phyloP scores from a whole-genome alignment of 2,113 vertebrate species.

The Bos indicus region DNA sequence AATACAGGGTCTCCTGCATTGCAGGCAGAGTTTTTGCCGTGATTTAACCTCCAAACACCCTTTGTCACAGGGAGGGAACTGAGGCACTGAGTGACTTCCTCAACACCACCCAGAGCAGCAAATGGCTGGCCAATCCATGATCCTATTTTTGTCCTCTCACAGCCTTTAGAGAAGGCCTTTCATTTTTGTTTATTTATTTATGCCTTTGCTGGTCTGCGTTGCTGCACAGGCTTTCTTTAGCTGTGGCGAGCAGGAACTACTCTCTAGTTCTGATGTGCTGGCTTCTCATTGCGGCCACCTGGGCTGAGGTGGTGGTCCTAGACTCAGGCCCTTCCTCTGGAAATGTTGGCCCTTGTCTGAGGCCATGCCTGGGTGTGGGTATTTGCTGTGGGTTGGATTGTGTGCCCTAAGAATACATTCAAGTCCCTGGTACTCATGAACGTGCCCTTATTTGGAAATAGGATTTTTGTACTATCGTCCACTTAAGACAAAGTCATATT shows the following conservation, averaged over 20 bases:
- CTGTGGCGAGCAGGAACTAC: neutral
- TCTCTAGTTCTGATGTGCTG: neutral
- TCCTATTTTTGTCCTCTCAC: neutral
- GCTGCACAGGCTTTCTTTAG: neutral
- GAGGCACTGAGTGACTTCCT: neutral
- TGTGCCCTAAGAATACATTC: neutral
- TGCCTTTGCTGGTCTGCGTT: neutral
- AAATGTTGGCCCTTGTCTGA: neutral
- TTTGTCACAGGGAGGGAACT: neutral
- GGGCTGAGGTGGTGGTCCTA: neutral
- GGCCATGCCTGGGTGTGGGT: neutral
- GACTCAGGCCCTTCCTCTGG: neutral
- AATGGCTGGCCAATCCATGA: neutral
- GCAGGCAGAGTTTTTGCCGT: neutral
- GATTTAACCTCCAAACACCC: neutral
- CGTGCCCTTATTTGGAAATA: neutral
- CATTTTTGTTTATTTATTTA: neutral
- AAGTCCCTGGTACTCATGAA: neutral
- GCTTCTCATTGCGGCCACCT: neutral
- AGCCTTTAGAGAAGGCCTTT: neutral
- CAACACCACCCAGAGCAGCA: neutral
- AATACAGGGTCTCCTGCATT: neutral
- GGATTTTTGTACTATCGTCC: neutral
- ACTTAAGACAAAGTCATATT: neutral
- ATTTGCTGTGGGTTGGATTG: neutral